Evolutionary conservation across 2,797 vertebrate species (phyloP).

Genomic region (Alcedo quadribrachys): DNA sequence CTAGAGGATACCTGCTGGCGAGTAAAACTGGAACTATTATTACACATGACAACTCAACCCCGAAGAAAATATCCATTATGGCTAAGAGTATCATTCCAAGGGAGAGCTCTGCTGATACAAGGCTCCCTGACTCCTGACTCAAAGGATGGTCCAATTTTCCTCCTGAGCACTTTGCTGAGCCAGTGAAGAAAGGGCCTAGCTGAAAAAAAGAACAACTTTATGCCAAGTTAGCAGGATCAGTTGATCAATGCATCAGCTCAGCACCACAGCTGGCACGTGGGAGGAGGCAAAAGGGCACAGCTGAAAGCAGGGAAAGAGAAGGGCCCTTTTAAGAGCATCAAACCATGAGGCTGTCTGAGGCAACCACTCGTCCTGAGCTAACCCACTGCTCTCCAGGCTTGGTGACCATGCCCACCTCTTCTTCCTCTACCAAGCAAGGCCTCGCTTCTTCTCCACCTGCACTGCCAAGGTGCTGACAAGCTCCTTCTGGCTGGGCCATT

Average conservation of each 20-base stretch:
- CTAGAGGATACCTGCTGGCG: neutral
- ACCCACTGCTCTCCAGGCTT: neutral
- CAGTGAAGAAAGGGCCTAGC: neutral
- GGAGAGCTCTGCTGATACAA: neutral
- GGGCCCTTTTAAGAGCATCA: neutral
- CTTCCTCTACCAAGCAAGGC: neutral
- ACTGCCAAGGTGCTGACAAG: neutral
- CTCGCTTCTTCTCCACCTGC: neutral
- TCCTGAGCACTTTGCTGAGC: neutral
- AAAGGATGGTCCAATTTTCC: neutral
- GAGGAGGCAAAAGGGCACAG: slow-evolving; percentile 1
- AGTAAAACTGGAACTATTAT: neutral
- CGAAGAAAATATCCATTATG: rapidly evolving
- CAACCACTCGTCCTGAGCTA: neutral
- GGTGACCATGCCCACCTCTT: neutral
- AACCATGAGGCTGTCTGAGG: neutral
- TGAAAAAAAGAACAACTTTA: neutral
- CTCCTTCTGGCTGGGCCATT: neutral
- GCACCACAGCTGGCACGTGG: neutral
- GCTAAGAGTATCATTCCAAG: neutral
- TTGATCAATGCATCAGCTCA: neutral
- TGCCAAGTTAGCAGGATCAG: neutral
- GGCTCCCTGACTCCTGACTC: neutral
- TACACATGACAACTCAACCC: neutral
- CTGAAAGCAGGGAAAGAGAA: neutral